Evolutionary conservation across 1,140 invertebrate genomes (phyloP).

Genomic region (Bombus consobrinus): DNA sequence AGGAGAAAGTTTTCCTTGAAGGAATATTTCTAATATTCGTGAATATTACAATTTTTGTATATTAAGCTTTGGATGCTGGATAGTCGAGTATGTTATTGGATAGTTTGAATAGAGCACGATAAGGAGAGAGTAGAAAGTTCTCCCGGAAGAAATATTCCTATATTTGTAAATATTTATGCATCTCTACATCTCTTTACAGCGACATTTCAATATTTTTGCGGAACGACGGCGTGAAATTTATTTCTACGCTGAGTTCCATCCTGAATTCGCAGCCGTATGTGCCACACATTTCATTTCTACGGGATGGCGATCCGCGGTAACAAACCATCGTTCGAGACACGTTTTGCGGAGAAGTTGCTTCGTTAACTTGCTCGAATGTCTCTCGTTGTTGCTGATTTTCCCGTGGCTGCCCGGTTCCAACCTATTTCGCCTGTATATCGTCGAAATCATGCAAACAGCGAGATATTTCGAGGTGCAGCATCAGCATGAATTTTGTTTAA

Average conservation of each 20-base stretch:
- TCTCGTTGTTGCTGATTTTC: constrained; percentile 15
- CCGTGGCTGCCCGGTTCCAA: not conserved
- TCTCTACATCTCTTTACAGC: not conserved
- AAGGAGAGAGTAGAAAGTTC: too few species aligned
- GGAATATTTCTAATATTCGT: too few species aligned
- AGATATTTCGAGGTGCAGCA: not conserved
- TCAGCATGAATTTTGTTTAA: not conserved
- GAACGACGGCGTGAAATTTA: constrained; percentile 29
- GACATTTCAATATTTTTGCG: constrained; percentile 17
- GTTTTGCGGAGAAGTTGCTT: constrained; percentile 32
- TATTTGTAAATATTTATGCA: not conserved
- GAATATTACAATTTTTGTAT: too few species aligned
- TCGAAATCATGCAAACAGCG: not conserved
- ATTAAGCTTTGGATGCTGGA: too few species aligned
- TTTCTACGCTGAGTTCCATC: not conserved
- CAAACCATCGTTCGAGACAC: constrained; percentile 2
- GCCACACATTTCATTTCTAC: not conserved
- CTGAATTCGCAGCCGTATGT: not conserved
- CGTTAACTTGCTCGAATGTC: constrained; percentile 28
- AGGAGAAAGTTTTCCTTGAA: too few species aligned
- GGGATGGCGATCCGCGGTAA: not conserved
- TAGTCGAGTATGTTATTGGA: too few species aligned
- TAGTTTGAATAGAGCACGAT: too few species aligned
- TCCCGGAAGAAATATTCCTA: not conserved
- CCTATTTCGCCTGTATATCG: not conserved